Evolutionary conservation across 2,888 invertebrate species (phyloP).

Genomic region (Dasysyrphus tricinctus): DNA sequence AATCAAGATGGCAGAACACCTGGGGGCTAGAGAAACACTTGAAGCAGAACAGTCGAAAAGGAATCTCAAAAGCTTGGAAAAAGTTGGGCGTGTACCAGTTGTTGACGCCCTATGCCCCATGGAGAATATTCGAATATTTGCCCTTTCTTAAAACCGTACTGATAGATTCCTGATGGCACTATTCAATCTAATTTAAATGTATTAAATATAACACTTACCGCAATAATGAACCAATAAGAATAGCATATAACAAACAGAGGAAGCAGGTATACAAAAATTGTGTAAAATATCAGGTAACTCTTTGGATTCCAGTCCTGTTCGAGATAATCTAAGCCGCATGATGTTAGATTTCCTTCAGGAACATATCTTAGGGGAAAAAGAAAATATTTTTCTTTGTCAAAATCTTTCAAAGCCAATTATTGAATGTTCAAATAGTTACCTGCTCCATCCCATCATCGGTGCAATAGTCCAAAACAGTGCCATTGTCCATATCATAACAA

Average conservation of each 20-base stretch:
- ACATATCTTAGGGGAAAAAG: constrained; percentile 88
- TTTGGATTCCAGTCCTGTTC: constrained; percentile 89
- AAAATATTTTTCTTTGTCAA: background rate
- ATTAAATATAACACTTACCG: constrained; percentile 84
- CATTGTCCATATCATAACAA: constrained; percentile 91
- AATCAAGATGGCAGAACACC: too few relatives aligned
- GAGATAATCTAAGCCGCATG: constrained; percentile 95
- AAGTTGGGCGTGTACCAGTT: too few relatives aligned
- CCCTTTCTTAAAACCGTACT: too few relatives aligned
- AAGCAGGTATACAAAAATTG: constrained; percentile 90
- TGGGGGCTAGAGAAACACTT: too few relatives aligned
- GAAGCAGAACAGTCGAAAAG: too few relatives aligned
- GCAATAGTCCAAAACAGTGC: constrained; percentile 91
- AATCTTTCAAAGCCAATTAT: background rate
- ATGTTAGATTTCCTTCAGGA: constrained; percentile 97
- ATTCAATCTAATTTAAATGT: background rate
- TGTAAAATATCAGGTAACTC: constrained; percentile 91
- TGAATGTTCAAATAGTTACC: constrained; percentile 84
- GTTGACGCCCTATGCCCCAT: too few relatives aligned
- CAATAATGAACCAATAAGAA: constrained; percentile 94
- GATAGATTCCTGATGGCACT: too few relatives aligned
- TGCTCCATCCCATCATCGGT: constrained; percentile 94
- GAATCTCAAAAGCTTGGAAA: too few relatives aligned
- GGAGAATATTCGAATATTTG: too few relatives aligned
- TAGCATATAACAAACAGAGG: constrained; percentile 92